These are phyloP conservation scores for Choloepus didactylus DNA, from an alignment of 2,797 vertebrate species.

Conservation along the genomic window DNA sequence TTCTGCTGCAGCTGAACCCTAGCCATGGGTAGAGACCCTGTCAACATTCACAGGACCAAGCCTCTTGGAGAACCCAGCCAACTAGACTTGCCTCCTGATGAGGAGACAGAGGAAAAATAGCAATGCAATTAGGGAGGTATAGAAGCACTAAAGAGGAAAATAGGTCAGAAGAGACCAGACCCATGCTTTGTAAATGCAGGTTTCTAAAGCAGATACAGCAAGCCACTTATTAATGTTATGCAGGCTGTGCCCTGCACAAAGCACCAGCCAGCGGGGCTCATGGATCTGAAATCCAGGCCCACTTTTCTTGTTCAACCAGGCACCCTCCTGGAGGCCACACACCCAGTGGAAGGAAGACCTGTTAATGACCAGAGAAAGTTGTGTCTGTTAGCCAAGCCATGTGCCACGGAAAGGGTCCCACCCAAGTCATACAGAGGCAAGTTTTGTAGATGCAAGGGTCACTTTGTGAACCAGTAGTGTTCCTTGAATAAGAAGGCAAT, in stretches of 20 bases:
- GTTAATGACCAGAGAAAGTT: neutral
- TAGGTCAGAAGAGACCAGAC: neutral
- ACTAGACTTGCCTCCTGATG: neutral
- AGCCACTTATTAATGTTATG: neutral
- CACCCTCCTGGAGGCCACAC: neutral
- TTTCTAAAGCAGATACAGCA: neutral
- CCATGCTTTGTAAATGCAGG: neutral
- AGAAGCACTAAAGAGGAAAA: neutral
- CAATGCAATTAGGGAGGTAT: neutral
- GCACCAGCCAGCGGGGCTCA: neutral
- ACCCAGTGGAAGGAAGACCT: neutral
- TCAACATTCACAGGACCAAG: neutral
- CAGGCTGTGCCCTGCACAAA: neutral
- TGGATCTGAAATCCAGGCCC: neutral
- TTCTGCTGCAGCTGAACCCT: neutral
- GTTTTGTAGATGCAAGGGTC: neutral
- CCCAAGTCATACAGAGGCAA: neutral
- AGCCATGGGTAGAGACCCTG: neutral
- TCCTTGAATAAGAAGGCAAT: neutral
- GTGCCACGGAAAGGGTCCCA: neutral
- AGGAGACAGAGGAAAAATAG: conserved; percentile 6
- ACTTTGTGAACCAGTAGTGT: neutral
- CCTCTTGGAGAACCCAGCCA: neutral
- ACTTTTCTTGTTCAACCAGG: neutral
- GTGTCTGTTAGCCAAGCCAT: too few relatives aligned